Evolutionary conservation across 2,888 invertebrate species (phyloP), one percentile per base, ranked within the genome.

Genomic region (Ptilodon capucinus): DNA sequence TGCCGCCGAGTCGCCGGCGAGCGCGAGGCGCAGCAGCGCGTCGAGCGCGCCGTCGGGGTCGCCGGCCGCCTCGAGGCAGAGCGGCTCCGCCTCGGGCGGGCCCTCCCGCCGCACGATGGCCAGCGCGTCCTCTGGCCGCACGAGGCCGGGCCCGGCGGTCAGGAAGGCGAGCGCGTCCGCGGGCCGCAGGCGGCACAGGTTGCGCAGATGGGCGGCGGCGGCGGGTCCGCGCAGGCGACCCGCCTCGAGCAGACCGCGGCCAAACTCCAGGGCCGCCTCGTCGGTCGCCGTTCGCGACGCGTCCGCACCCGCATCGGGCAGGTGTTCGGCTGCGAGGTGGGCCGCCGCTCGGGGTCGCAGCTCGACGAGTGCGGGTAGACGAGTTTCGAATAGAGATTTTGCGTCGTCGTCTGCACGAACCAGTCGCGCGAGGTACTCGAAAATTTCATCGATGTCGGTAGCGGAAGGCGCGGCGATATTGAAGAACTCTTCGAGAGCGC

Each of bases 101-200:
- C 79, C 81, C 32, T 70, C 60, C 46, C 78, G 79, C 21, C 74
- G 76, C 34, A 90, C 78, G 13, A 80, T 68, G 4, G 60, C 59
- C 14, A 91, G 67, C 25, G 91, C 89, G 14, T 84, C 82, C 59
- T 91, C 91, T 9, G 91, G 91, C 0, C 85, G 75, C 7, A 91
- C 74, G 23, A 78, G 56, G 4, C 88, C 85, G 4, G 78, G 68
- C 44, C 86, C 74, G 18, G 77, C 73, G 5, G 51, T 48, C 5
- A 91, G 66, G 49, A 90, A 90, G 0, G 54, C 49, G 17, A 74
- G 71, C 23, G 84, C 88, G 5, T 68, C 67, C 3, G 43, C 43
- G 0, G 87, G 84, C 0, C 76, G 70, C 18, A 55, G 51, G 2
- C 57, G 57, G 57, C 89, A 87, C 30, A 88, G 70, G 30, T 74